Base-by-base conservation (phyloP, 2,888 invertebrate genomes). In the Drosophila quasianomalipes region DNA sequence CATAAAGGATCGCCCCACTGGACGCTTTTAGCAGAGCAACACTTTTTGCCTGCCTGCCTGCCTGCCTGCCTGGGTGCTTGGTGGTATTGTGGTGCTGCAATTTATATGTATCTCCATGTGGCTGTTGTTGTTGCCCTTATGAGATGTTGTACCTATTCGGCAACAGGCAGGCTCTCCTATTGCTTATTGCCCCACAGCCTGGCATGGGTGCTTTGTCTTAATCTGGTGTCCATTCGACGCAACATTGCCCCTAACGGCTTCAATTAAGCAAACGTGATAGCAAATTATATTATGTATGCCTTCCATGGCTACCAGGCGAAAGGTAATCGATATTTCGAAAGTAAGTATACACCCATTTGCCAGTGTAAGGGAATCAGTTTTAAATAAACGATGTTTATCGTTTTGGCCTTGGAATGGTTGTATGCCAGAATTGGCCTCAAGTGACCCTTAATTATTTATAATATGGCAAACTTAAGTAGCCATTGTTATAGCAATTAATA, bases 131-230 rank as follows among this genome's bases (percentile, higher is more conserved):
- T 60, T 79, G 69, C 65, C 70, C 69, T 71, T 68, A 39, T 35
- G 37, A 33, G 68, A 55, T 68, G 67, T 55, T 68, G 68, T 33
- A 57, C 26, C 30, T 41, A 35, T 49, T 41, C 49, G 39, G 79
- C 68, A n/a, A n/a, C n/a, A n/a, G n/a, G n/a, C n/a, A n/a, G n/a
- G 14, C 14, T 52, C 7, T 19, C 19, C 37, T n/a, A 44, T 54
- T 72, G 74, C 63, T 51, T 54, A 70, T 52, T 53, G 70, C 16
- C 6, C 57, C 30, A 69, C 22, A 26, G 78, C 63, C 74, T 35
- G 53, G 69, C 76, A 64, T 61, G 62, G 87, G 85, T 82, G 76
- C 89, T 89, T 89, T 84, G 82, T 89, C 85, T 85, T 82, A 87
- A 85, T 85, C 85, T 72, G 69, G 49, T 39, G 76, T 74, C 71